Evolutionary conservation across 2,888 invertebrate genomes (phyloP).

Genomic region (Dione vanillae): DNA sequence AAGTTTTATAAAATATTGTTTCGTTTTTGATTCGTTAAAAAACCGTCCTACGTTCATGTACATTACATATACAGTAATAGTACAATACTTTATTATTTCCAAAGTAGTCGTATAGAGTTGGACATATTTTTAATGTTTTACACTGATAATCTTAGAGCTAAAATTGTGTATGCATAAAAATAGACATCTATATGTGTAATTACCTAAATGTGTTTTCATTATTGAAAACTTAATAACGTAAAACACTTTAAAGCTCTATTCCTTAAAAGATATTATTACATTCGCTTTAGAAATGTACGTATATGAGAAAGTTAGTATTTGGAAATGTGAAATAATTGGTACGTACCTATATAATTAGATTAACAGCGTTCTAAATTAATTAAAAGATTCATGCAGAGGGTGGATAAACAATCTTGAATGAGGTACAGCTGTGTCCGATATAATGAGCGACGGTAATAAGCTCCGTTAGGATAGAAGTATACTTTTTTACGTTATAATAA

Average conservation of each 20-base stretch:
- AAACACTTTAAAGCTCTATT: background rate
- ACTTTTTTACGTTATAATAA: slow-evolving; percentile 3
- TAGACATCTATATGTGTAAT: background rate
- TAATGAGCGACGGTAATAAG: slow-evolving; percentile 39
- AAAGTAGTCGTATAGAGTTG: background rate
- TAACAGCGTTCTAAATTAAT: slow-evolving; percentile 43
- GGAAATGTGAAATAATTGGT: slow-evolving; percentile 27
- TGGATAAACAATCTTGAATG: slow-evolving; percentile 43
- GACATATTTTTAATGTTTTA: too few species aligned
- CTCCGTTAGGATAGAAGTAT: slow-evolving; percentile 29
- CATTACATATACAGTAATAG: background rate
- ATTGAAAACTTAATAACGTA: background rate
- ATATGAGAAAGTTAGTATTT: slow-evolving; percentile 28
- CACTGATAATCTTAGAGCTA: too few species aligned
- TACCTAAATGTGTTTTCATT: background rate
- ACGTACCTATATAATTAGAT: slow-evolving; percentile 37
- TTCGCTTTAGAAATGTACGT: background rate
- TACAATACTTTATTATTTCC: background rate
- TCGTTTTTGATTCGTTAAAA: slow-evolving; percentile 55
- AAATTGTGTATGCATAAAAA: background rate
- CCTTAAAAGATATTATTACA: background rate
- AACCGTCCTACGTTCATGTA: background rate
- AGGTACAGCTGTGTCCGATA: slow-evolving; percentile 39
- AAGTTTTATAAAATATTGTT: slow-evolving; percentile 39
- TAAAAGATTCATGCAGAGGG: slow-evolving; percentile 38